These are phyloP conservation scores for Condylura cristata DNA, from an alignment of 2,113 vertebrate species.

Conservation along the genomic window DNA sequence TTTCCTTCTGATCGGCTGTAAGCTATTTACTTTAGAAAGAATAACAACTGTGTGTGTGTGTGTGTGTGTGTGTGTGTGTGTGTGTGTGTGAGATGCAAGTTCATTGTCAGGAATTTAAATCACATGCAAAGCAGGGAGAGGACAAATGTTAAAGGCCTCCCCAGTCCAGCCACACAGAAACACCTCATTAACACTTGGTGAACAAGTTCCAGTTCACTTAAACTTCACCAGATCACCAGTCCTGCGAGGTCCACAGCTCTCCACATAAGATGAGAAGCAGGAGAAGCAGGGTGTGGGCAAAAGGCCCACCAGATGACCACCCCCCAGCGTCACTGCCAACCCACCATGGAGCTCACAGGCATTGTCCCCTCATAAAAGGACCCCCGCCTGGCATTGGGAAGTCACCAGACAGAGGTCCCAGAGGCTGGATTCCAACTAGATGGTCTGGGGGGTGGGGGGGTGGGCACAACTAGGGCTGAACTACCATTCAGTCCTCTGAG, in stretches of 20 bases:
- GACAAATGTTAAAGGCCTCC: not conserved
- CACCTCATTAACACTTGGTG: not conserved
- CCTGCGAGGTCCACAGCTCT: rapidly evolving
- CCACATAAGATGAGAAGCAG: not conserved
- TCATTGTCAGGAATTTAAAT: conserved; percentile 7
- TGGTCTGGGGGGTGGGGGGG: not conserved
- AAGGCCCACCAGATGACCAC: no score
- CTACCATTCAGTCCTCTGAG: not conserved
- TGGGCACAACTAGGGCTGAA: not conserved
- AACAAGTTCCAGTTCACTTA: not conserved
- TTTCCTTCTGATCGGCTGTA: not conserved
- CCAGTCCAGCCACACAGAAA: not conserved
- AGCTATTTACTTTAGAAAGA: not conserved
- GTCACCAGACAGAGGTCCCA: not conserved
- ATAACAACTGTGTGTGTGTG: conserved; percentile 21
- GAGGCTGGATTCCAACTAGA: not conserved
- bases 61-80: not conserved
- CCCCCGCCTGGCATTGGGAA: not conserved
- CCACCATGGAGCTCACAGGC: not conserved
- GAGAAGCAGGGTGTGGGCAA: not conserved
- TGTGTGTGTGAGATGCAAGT: not conserved
- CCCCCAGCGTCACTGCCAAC: not conserved
- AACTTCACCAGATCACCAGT: not conserved
- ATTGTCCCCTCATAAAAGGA: no score
- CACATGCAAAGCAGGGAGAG: not conserved